These are phyloP conservation scores for Amblyraja radiata DNA, from an alignment of 2,797 vertebrate species.

Conservation along the genomic window DNA sequence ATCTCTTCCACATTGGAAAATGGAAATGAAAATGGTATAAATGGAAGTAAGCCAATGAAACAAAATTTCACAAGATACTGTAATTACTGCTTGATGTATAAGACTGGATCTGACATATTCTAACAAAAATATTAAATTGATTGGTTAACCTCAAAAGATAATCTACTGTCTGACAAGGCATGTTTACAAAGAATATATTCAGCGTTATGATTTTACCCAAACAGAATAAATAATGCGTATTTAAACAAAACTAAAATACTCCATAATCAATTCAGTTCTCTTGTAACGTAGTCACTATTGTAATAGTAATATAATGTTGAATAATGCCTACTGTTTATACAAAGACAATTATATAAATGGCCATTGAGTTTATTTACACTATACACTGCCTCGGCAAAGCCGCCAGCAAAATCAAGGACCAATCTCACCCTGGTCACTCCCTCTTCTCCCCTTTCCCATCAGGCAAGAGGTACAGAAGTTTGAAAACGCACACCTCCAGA, in stretches of 20 bases:
- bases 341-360: neutral
- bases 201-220: neutral
- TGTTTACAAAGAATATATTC: neutral
- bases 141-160: neutral
- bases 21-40: too few species aligned
- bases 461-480: too few species aligned
- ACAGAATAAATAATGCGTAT: neutral
- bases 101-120: neutral
- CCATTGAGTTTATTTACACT: neutral
- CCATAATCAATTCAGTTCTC: neutral
- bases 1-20: neutral
- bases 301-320: neutral
- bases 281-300: neutral
- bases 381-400: too few species aligned
- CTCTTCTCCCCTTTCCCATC: too few species aligned
- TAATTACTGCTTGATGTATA: neutral
- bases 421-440: too few species aligned
- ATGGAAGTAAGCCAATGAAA: neutral
- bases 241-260: neutral
- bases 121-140: neutral
- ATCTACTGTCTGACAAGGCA: neutral
- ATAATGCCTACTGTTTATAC: neutral
- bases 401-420: too few species aligned
- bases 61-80: neutral
- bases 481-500: too few species aligned